A percentile compares a stretch with the other conserved stretches of the same genome.
phyloP scores from a whole-genome alignment of 2,797 vertebrate genomes.

The Molossus alvarezi region DNA sequence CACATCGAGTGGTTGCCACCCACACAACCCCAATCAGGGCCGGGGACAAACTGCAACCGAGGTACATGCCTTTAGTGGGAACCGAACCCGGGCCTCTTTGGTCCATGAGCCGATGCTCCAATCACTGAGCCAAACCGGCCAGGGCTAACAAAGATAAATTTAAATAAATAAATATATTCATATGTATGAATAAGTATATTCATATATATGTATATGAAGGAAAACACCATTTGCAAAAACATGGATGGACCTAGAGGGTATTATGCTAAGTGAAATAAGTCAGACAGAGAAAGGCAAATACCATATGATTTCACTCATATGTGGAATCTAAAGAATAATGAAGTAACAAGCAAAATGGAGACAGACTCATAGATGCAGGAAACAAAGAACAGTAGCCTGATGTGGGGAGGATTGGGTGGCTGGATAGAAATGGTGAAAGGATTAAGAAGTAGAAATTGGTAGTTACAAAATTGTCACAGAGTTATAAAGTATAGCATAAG shows the following conservation, averaged over 20 bases:
- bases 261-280: neutral
- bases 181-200: no score
- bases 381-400: neutral
- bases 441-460: neutral
- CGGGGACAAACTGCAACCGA: no score
- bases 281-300: neutral
- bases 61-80: no score
- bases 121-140: no score
- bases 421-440: neutral
- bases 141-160: no score
- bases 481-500: neutral
- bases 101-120: no score
- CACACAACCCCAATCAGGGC: no score
- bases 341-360: neutral
- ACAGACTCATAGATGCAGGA: neutral
- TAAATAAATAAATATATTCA: no score
- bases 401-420: neutral
- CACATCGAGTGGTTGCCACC: no score
- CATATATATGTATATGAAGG: neutral
- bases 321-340: neutral
- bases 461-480: neutral
- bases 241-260: neutral
- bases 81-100: no score
- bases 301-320: neutral
- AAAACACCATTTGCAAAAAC: neutral